These are phyloP conservation scores for Machimus rusticus DNA, from an alignment of 2,888 invertebrate species.

Conservation along the genomic window DNA sequence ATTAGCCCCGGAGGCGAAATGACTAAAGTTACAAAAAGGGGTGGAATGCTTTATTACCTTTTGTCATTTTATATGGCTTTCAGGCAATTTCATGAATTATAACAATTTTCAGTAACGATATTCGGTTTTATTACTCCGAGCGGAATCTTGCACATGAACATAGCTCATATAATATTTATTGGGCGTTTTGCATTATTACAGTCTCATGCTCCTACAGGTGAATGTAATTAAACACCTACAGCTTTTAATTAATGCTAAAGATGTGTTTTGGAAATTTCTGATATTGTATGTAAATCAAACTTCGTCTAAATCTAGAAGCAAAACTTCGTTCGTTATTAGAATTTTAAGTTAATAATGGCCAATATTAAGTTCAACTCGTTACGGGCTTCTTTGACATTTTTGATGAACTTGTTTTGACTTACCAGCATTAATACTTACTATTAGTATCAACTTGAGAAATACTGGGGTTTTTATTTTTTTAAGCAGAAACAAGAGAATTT, in stretches of 20 bases:
- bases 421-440: too few relatives aligned
- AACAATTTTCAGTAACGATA: constrained; percentile 33
- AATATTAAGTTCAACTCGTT: too few relatives aligned
- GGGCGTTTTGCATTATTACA: neutral
- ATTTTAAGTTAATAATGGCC: neutral
- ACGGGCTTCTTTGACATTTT: too few relatives aligned
- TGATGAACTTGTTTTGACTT: too few relatives aligned
- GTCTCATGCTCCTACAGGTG: neutral
- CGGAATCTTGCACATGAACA: constrained; percentile 8
- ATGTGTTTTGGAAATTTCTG: neutral
- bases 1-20: constrained; percentile 30
- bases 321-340: neutral
- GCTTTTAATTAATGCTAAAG: neutral
- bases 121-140: constrained; percentile 15
- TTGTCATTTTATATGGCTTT: constrained; percentile 39
- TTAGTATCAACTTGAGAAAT: too few relatives aligned
- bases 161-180: neutral
- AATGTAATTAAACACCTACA: neutral
- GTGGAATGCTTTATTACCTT: constrained; percentile 38
- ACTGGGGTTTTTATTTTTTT: too few relatives aligned
- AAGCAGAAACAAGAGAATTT: too few relatives aligned
- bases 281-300: neutral
- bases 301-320: neutral
- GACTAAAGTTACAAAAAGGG: constrained; percentile 33
- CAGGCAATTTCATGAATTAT: constrained; percentile 41